A percentile compares a stretch with the other conserved stretches of the same genome.
phyloP scores from a whole-genome alignment of 2,113 vertebrate genomes.

The Corvus moneduloides region DNA sequence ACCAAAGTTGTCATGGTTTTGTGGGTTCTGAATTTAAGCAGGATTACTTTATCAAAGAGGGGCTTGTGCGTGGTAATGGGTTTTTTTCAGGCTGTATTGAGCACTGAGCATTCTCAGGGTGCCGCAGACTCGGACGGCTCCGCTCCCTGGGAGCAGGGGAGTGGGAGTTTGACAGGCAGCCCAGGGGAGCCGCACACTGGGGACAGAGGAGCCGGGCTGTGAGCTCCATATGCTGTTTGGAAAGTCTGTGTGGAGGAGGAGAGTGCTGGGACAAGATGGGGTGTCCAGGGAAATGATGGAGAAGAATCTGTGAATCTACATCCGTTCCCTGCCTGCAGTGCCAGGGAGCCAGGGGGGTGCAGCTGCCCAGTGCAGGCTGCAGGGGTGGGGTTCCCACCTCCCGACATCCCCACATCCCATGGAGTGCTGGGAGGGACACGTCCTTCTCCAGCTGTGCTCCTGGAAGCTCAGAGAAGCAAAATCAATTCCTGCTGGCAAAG shows the following conservation, averaged over 20 bases:
- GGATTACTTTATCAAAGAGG: background rate
- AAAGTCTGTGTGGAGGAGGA: background rate
- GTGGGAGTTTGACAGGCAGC: conserved; percentile 36
- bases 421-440: background rate
- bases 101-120: background rate
- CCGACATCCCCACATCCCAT: fast-evolving
- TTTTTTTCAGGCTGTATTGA: background rate
- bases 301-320: fast-evolving
- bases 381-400: background rate
- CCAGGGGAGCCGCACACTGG: background rate
- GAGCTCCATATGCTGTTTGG: background rate
- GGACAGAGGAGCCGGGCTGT: background rate
- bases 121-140: background rate
- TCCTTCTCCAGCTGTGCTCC: background rate
- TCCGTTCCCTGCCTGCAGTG: background rate
- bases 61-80: background rate
- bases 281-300: background rate
- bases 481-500: background rate
- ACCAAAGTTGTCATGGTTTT: background rate
- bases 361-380: background rate
- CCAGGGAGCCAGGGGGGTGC: background rate
- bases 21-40: background rate
- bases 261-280: background rate
- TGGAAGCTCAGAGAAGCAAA: background rate
- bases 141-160: background rate